Evolutionary conservation across 2,113 vertebrate species (phyloP).

Genomic region (Thunnus maccoyii): DNA sequence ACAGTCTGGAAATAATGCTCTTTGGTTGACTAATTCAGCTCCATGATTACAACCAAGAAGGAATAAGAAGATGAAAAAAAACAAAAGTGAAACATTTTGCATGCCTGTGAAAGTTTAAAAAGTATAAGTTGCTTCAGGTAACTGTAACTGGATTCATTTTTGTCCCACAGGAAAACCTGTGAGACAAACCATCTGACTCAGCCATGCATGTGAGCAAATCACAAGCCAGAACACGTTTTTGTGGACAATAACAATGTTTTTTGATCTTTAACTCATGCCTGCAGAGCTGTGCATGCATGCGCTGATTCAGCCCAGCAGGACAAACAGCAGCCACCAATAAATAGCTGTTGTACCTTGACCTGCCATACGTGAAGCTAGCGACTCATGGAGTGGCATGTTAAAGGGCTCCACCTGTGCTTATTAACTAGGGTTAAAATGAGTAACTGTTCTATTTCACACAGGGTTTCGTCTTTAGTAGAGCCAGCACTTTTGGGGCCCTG

Average conservation of each 20-base stretch:
- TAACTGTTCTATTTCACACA: neutral
- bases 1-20: neutral
- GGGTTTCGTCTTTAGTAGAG: neutral
- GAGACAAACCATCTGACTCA: neutral
- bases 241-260: slow-evolving; percentile 6
- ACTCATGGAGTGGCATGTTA: neutral
- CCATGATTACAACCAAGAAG: neutral
- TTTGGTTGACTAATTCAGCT: neutral
- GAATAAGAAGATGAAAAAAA: neutral
- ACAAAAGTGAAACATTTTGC: no score
- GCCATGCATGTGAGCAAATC: slow-evolving; percentile 3
- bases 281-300: neutral
- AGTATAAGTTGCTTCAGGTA: neutral
- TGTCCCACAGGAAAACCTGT: neutral
- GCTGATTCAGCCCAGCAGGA: slow-evolving; percentile 9
- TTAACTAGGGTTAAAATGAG: neutral
- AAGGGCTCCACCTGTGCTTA: neutral
- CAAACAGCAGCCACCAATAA: neutral
- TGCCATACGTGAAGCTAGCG: neutral
- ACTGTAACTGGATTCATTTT: neutral
- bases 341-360: neutral
- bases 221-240: slow-evolving; percentile 16
- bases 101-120: neutral
- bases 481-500: neutral
- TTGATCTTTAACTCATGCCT: neutral